These are phyloP conservation scores for Lissonota sp. DNA, from an alignment of 2,888 invertebrate species.

Conservation along the genomic window DNA sequence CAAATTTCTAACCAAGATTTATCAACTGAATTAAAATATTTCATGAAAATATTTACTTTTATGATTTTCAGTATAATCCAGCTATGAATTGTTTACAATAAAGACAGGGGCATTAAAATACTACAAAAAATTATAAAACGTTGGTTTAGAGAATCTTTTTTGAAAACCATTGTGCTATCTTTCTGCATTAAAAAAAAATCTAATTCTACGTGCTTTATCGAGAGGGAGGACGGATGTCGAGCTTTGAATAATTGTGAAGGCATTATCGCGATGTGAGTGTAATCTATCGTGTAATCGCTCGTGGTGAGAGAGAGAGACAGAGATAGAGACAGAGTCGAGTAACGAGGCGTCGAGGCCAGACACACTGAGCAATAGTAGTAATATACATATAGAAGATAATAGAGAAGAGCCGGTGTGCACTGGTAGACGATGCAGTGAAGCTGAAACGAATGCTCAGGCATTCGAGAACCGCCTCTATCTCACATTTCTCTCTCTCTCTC, in stretches of 20 bases:
- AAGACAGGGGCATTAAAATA: too few species aligned
- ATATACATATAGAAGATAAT: slow-evolving; percentile 11
- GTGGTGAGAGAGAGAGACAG: not conserved
- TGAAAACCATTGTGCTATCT: too few species aligned
- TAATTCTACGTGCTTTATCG: slow-evolving; percentile 27
- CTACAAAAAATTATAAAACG: too few species aligned
- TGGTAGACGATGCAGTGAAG: slow-evolving; percentile 36
- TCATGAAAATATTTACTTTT: too few species aligned
- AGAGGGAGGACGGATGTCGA: slow-evolving; percentile 36
- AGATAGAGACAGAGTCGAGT: slow-evolving; percentile 40
- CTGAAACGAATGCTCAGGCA: slow-evolving; percentile 56
- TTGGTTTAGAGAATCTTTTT: too few species aligned
- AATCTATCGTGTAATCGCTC: slow-evolving; percentile 59
- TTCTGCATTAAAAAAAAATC: not conserved
- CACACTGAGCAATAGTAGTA: slow-evolving; percentile 10
- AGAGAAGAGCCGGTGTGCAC: slow-evolving; percentile 30
- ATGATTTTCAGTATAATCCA: too few species aligned
- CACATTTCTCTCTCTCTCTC: slow-evolving; percentile 13
- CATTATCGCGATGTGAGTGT: slow-evolving; percentile 48
- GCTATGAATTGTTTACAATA: too few species aligned
- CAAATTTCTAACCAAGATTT: too few species aligned
- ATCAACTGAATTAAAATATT: too few species aligned
- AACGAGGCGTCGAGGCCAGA: slow-evolving; percentile 61
- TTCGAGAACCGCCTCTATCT: slow-evolving; percentile 41
- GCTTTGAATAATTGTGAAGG: slow-evolving; percentile 43